Percentiles rank a stretch among this genome's conserved stretches.
phyloP scores from a whole-genome alignment of 1,140 invertebrate genomes.

The Trachymyrmex cornetzi region DNA sequence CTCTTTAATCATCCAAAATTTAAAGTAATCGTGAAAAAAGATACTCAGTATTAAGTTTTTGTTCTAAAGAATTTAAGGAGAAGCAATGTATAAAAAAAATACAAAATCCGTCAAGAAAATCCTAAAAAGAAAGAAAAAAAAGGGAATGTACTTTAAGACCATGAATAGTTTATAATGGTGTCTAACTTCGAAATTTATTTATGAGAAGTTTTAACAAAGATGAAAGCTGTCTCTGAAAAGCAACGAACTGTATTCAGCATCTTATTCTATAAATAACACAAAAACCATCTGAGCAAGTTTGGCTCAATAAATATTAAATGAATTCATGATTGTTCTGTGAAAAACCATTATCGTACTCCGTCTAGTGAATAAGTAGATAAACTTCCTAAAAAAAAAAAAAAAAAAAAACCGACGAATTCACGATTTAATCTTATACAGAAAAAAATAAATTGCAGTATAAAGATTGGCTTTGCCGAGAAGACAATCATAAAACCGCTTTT shows the following conservation, averaged over 20 bases:
- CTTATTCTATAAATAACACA: conserved; percentile 26
- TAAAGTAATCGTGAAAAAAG: neutral
- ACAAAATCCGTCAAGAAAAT: neutral
- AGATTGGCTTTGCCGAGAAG: neutral
- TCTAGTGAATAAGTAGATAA: neutral
- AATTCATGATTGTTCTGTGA: neutral
- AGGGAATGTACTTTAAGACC: neutral
- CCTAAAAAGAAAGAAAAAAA: neutral
- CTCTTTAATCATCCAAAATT: neutral
- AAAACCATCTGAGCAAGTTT: conserved; percentile 6
- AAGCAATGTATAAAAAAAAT: neutral
- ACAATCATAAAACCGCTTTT: neutral
- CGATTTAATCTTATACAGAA: neutral
- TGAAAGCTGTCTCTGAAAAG: neutral
- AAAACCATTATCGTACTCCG: neutral
- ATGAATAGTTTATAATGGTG: neutral
- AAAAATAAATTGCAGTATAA: conserved; percentile 13
- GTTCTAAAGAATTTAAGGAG: neutral
- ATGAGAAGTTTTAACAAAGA: neutral
- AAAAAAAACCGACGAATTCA: neutral
- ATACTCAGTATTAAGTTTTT: neutral
- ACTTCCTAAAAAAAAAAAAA: neutral
- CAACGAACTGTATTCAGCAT: neutral
- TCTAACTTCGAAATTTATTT: neutral
- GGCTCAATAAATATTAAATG: conserved; percentile 31